Evolutionary conservation across 2,797 vertebrate genomes (phyloP), one percentile per base, ranked within the genome.

Genomic region (Thalassophryne amazonica): DNA sequence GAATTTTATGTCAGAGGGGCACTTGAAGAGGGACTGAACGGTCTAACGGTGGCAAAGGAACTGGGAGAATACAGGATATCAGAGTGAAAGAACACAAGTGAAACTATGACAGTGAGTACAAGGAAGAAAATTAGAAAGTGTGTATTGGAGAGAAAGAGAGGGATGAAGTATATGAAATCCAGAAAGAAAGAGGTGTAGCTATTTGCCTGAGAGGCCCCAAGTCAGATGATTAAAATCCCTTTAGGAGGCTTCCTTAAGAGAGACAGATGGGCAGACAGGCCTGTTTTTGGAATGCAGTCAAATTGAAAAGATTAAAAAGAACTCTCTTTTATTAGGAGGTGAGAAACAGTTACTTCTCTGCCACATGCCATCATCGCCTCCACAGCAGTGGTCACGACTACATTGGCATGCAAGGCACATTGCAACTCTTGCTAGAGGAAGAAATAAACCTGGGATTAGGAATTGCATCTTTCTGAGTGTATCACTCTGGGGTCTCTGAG

Each of bases 171-270:
- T 34, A 59, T 41, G 57, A 2, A 23, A 28, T 57, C 43, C 30
- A 66, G 49, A 83, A 22, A 57, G 45, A 60, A 64, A 83, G 77
- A 80, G 69, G 80, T 81, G 75, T 78, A 78, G 78, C 75, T 77
- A 78, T 86, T 84, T 85, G 83, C 83, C 69, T 76, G 81, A 85
- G 84, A 76, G 81, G 72, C 76, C 76, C 60, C 69, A 67, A 85
- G 81, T 76, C 73, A 77, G 84, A 85, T 86, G 83, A 88, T 88
- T 88, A 84, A 87, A 88, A 87, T 86, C 83, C 84, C 84, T 87
- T 88, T 87, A 86, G 83, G 81, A 81, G 78, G 80, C 73, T 85
- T 85, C 85, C 86, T 86, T 85, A 84, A 85, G 76, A 83, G 85
- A 88, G 86, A 86, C 85, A 89, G 87, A 88, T 89, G 87, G 86